Evolutionary conservation across 2,888 invertebrate genomes (phyloP).

Genomic region (Dioctria linearis): DNA sequence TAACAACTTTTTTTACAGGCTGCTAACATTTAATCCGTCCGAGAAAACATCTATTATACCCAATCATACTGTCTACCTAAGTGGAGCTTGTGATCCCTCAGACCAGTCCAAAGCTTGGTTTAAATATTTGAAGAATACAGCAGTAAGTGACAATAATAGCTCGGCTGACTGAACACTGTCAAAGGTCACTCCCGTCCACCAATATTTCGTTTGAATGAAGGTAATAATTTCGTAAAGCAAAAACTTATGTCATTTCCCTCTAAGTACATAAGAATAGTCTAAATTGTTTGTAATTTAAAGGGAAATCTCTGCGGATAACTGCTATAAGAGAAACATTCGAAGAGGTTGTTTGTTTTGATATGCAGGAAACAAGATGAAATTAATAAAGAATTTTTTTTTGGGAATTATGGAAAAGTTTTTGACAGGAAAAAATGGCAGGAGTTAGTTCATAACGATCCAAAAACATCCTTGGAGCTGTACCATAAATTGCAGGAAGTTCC

Average conservation of each 20-base stretch:
- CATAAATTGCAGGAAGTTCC: conserved; percentile 80
- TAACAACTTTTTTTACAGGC: conserved; percentile 58
- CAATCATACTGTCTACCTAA: conserved; percentile 89
- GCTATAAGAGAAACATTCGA: no score
- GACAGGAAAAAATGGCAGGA: conserved; percentile 78
- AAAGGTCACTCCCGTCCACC: conserved; percentile 67
- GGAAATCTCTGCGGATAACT: conserved; percentile 71
- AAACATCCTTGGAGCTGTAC: conserved; percentile 78
- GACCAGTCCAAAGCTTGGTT: conserved; percentile 83
- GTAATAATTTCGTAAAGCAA: conserved; percentile 68
- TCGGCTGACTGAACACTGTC: conserved; percentile 65
- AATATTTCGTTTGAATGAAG: conserved; percentile 71
- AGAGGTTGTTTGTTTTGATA: no score
- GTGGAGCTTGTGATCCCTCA: conserved; percentile 80
- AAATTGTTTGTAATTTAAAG: background rate
- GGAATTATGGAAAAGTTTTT: conserved; percentile 71
- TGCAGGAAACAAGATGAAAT: conserved; percentile 73
- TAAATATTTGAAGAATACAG: conserved; percentile 75
- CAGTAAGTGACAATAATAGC: conserved; percentile 73
- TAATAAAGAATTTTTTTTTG: conserved; percentile 67
- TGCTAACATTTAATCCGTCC: conserved; percentile 76
- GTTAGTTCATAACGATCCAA: conserved; percentile 68
- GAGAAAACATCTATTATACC: conserved; percentile 81
- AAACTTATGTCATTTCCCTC: no score
- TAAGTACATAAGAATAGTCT: background rate